Percentiles rank a stretch among this genome's conserved stretches.
Conservation (phyloP, 2,113 vertebrate species). For the Coturnix japonica region DNA sequence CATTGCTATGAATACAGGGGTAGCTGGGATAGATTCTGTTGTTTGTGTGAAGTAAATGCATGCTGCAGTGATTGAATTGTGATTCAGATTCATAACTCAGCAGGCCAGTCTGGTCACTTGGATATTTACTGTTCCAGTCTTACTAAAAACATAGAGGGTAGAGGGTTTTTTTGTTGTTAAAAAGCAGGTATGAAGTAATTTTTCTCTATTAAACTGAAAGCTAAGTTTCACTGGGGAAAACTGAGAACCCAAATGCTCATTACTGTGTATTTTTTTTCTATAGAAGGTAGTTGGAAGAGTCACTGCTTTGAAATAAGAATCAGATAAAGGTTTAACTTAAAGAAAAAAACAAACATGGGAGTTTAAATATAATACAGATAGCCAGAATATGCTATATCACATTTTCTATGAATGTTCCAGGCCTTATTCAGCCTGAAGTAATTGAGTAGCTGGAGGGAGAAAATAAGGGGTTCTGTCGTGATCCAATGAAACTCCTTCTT, state of each 20-base stretch:
- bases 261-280: not conserved
- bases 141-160: not conserved
- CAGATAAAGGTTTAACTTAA: not conserved
- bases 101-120: rapidly evolving
- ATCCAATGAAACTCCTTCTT: not conserved
- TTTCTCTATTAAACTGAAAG: not conserved
- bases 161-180: not conserved
- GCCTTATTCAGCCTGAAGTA: not conserved
- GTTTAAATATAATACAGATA: not conserved
- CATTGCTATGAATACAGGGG: rapidly evolving
- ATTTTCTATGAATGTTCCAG: not conserved
- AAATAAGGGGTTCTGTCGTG: not conserved
- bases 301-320: not conserved
- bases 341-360: not conserved
- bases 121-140: not conserved
- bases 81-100: not conserved
- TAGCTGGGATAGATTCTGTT: not conserved
- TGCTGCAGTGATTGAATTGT: not conserved
- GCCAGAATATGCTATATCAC: not conserved
- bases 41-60: not conserved
- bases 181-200: not conserved
- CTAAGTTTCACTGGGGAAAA: not conserved
- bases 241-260: not conserved
- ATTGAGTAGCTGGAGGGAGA: not conserved
- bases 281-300: not conserved